Conservation (phyloP, 1,140 invertebrate genomes). For the Sweltsa coloradensis region DNA sequence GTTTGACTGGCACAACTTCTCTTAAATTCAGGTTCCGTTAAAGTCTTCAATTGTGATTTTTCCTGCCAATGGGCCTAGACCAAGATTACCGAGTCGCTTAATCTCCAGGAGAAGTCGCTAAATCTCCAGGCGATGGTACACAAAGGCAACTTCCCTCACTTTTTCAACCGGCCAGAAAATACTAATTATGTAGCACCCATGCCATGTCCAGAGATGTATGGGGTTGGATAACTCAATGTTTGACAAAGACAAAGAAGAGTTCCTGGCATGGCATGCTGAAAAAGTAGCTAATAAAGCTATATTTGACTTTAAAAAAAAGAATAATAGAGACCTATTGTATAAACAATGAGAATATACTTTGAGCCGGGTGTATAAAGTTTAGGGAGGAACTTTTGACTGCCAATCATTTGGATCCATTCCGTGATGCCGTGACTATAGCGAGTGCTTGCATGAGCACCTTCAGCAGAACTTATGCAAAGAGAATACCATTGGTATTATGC, state of each 20-base stretch:
- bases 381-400: constrained; percentile 5
- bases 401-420: constrained; percentile 6
- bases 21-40: too few species aligned
- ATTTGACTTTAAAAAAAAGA: constrained; percentile 18
- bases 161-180: too few species aligned
- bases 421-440: constrained; percentile 9
- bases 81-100: constrained; percentile 14
- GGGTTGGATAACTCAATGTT: constrained; percentile 14
- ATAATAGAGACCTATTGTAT: constrained; percentile 17
- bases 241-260: constrained; percentile 1
- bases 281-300: constrained; percentile 11
- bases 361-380: constrained; percentile 25
- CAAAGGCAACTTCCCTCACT: constrained; percentile 20
- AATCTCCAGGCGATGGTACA: too few species aligned
- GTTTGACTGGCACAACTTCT: too few species aligned
- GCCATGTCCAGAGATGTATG: constrained; percentile 13
- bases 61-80: not conserved
- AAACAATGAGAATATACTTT: constrained; percentile 18
- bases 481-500: constrained; percentile 8
- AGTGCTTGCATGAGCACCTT: constrained; percentile 9
- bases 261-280: constrained; percentile 15
- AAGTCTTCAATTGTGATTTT: not conserved
- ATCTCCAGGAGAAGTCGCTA: constrained; percentile 6
- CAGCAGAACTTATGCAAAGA: constrained; percentile 3
- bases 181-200: constrained; percentile 17